Percentiles rank a stretch among this genome's conserved stretches.
These are phyloP conservation scores for Cyclura pinguis DNA, from an alignment of 2,797 vertebrate species.

Conservation along the genomic window DNA sequence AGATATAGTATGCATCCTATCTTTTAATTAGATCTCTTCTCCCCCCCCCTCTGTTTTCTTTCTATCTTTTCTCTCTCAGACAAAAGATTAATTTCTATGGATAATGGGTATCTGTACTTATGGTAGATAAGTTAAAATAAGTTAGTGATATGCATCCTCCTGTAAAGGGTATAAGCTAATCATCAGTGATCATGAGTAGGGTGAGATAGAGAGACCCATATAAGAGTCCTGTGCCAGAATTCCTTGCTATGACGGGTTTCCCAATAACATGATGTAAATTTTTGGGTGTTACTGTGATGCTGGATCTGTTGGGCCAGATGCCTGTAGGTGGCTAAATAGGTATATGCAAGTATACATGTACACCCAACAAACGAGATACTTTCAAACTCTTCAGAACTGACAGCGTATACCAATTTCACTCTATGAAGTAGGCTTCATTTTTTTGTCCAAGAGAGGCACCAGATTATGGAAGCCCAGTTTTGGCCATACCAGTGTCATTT, in stretches of 20 bases:
- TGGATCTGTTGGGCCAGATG: neutral
- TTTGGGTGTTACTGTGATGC: neutral
- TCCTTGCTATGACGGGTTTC: neutral
- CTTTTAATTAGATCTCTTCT: constrained; percentile 55
- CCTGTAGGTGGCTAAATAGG: neutral
- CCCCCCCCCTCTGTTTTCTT: neutral
- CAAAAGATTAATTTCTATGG: constrained; percentile 38
- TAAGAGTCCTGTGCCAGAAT: neutral
- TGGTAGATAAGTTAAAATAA: neutral
- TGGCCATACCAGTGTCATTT: neutral
- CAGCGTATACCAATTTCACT: neutral
- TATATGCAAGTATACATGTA: neutral
- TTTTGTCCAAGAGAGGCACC: neutral
- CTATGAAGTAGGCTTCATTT: neutral
- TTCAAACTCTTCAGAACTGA: neutral
- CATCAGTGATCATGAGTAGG: constrained; percentile 11
- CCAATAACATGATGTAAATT: too few relatives aligned
- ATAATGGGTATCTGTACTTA: constrained; percentile 30
- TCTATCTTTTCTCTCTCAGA: constrained; percentile 33
- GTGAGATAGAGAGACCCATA: neutral
- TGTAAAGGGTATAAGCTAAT: constrained; percentile 5
- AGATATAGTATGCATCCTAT: constrained; percentile 25
- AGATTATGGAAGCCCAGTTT: neutral
- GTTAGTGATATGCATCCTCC: neutral
- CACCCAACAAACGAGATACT: neutral